Conservation (phyloP, 2,888 invertebrate genomes). For the Lasioglossum lativentre region DNA sequence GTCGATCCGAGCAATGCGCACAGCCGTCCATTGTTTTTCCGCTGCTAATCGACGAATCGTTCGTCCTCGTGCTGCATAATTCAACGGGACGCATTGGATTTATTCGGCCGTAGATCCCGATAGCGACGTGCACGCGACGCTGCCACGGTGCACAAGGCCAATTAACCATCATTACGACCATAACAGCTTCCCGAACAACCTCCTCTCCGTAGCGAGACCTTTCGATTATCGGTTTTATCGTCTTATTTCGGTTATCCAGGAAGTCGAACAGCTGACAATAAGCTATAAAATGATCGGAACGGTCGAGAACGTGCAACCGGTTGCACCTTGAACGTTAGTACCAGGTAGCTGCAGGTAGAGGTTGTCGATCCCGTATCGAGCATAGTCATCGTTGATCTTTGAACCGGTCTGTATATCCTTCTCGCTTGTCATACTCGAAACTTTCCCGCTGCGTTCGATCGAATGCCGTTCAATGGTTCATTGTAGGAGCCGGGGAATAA, state of each 20-base stretch:
- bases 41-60: conserved; percentile 59
- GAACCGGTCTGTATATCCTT: conserved; percentile 18
- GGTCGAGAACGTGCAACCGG: conserved; percentile 29
- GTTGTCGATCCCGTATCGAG: conserved; percentile 39
- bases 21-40: conserved; percentile 62
- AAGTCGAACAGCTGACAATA: conserved; percentile 37
- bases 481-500: neutral
- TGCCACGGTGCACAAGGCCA: conserved; percentile 10
- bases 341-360: conserved; percentile 3
- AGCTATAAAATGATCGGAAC: conserved; percentile 41
- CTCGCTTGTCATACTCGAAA: conserved; percentile 9
- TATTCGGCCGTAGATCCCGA: conserved; percentile 41
- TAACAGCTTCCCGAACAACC: conserved; percentile 12
- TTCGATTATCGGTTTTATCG: conserved; percentile 26
- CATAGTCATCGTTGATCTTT: conserved; percentile 52
- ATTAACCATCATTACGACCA: conserved; percentile 47
- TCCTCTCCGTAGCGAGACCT: neutral
- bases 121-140: conserved; percentile 25
- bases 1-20: conserved; percentile 51
- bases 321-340: conserved; percentile 11
- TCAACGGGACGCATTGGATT: conserved; percentile 27
- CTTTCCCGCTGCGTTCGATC: neutral
- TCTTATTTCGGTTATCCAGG: conserved; percentile 24
- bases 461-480: neutral
- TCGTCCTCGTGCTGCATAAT: conserved; percentile 53